Conservation (phyloP, 2,888 invertebrate species). For the Eutolmus rufibarbis region DNA sequence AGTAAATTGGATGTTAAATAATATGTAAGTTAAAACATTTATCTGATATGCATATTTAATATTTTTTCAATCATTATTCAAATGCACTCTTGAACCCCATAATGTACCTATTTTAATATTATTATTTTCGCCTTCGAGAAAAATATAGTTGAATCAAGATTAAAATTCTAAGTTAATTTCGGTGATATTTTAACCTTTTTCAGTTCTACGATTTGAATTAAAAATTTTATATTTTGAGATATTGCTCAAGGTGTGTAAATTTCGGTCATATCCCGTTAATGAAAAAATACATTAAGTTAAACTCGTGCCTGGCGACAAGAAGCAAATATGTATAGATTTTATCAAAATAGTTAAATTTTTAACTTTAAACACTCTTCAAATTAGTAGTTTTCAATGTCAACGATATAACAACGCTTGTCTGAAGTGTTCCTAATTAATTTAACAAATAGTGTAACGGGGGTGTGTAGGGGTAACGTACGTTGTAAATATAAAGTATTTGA, state of each 20-base stretch:
- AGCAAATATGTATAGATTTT: too few relatives aligned
- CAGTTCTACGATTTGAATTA: not conserved
- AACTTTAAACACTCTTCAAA: too few relatives aligned
- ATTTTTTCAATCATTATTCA: not conserved
- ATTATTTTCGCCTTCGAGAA: not conserved
- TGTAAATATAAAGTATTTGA: not conserved
- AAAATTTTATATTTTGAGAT: not conserved
- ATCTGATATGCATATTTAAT: not conserved
- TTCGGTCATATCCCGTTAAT: too few relatives aligned
- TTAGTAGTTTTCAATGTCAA: too few relatives aligned
- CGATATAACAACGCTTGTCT: not conserved
- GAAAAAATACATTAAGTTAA: too few relatives aligned
- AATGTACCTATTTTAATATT: too few relatives aligned
- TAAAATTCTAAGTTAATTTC: too few relatives aligned
- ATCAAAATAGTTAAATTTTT: too few relatives aligned
- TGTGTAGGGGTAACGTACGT: not conserved
- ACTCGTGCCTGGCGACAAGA: too few relatives aligned
- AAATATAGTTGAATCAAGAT: not conserved
- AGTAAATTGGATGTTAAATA: not conserved
- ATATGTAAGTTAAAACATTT: not conserved
- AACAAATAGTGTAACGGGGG: too few relatives aligned
- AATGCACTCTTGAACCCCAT: not conserved
- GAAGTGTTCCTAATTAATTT: not conserved
- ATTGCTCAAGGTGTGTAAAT: not conserved
- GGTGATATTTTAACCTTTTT: not conserved